Evolutionary conservation across 2,113 vertebrate genomes (phyloP), one percentile per base, ranked within the genome.

Genomic region (Halcyon malimbica): DNA sequence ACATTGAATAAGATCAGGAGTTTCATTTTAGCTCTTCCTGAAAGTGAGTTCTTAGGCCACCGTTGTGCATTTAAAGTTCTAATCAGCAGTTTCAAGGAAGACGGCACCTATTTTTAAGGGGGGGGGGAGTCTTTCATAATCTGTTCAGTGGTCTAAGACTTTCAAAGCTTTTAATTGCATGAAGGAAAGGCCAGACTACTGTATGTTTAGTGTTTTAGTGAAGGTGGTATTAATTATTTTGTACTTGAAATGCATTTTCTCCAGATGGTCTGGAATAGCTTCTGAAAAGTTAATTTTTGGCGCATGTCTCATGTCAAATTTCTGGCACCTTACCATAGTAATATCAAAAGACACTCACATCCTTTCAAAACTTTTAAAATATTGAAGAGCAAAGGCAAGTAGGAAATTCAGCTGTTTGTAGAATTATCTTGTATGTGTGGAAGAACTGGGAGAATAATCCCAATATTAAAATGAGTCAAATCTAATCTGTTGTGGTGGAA

Each of bases 241-340:
- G 42, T 89, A 33, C 35, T 96, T 68, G 54, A 78, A 95, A 68
- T 65, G 62, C 64, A 44, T 92, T 53, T 89, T 90, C 48, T 74
- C 82, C 96, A 96, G 94, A 97, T 97, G 94, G 87, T 95, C 89
- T 97, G 96, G 96, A 97, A 93, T 73, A 93, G 79, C 76, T 96
- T 97, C 93, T 96, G 95, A 97, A 95, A 96, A 91, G 69, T 90
- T 89, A 93, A 92, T 91, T 93, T 96, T 97, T 90, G 80, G 75
- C 3, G 21, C 76, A 92, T 62, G 51, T 89, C 60, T 95, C 33
- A 19, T 62, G 74, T 96, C 82, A 84, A 23, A 93, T 92, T 95
- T 94, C 92, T 96, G 95, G 83, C 91, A 80, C 73, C 46, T 89
- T 94, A 84, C 56, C 71, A 84, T 62, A 79, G 46, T 11, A 50